These are phyloP conservation scores for Clavelina lepadiformis DNA, from an alignment of 23 tunicate species.

Conservation along the genomic window DNA sequence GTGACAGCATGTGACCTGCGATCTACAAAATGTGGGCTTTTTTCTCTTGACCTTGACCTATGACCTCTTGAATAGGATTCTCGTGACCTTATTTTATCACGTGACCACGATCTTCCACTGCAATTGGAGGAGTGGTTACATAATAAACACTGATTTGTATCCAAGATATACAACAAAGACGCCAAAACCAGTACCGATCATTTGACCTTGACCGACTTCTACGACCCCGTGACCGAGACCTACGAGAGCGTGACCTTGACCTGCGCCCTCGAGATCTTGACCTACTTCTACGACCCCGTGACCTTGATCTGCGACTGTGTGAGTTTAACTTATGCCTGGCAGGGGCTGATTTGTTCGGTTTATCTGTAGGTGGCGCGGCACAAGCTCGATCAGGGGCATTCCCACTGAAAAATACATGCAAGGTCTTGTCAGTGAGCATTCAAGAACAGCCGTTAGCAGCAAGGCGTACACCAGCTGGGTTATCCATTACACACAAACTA, in stretches of 20 bases:
- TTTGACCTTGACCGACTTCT: slow-evolving; percentile 5
- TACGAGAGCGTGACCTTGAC: slow-evolving; percentile 30
- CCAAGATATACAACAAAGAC: too few species aligned
- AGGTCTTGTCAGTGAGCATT: too few species aligned
- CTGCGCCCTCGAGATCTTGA: slow-evolving; percentile 9
- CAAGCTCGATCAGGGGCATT: not conserved
- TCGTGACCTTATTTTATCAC: not conserved
- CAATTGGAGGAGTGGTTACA: not conserved
- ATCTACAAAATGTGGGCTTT: not conserved
- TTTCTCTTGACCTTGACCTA: slow-evolving; percentile 12
- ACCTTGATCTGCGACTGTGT: slow-evolving; percentile 32
- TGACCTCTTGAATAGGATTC: slow-evolving; percentile 17
- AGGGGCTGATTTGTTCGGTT: not conserved
- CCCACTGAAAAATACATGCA: not conserved
- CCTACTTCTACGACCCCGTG: slow-evolving; percentile 32
- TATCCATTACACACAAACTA: too few species aligned
- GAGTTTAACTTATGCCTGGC: slow-evolving; percentile 9
- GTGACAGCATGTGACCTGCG: not conserved
- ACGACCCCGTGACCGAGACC: slow-evolving; percentile 5
- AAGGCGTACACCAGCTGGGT: too few species aligned
- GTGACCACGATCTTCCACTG: not conserved
- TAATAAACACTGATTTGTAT: too few species aligned
- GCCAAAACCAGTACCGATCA: not conserved
- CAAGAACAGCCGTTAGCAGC: too few species aligned
- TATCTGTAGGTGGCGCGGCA: not conserved